phyloP scores from a whole-genome alignment of 1,140 invertebrate genomes.

The Diuraphis noxia region DNA sequence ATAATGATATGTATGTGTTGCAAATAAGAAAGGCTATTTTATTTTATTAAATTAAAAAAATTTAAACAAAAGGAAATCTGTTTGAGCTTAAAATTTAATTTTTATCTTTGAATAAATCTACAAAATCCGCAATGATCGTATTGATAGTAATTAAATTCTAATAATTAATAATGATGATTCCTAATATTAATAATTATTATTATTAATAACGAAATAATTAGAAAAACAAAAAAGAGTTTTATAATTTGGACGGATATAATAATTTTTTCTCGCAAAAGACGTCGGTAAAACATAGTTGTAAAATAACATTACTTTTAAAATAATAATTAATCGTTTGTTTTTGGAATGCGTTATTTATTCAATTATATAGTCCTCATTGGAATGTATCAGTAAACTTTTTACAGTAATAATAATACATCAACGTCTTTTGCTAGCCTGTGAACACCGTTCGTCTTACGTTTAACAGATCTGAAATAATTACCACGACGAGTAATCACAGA shows the following conservation, averaged over 20 bases:
- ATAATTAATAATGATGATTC: constrained; percentile 3
- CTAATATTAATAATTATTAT: constrained; percentile 2
- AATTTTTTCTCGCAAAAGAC: constrained; percentile 40
- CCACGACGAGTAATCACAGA: not conserved
- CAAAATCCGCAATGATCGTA: not conserved
- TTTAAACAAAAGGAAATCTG: not conserved
- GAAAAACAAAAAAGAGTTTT: constrained; percentile 36
- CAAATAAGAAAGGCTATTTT: constrained; percentile 49
- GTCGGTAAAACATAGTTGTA: constrained; percentile 1
- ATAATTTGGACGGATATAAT: constrained; percentile 51
- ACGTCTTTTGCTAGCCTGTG: constrained; percentile 28
- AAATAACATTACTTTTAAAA: not conserved
- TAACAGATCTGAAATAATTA: constrained; percentile 44
- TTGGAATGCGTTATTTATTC: constrained; percentile 15
- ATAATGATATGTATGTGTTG: constrained; percentile 52
- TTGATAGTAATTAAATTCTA: not conserved
- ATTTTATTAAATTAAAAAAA: constrained; percentile 18
- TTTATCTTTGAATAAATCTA: constrained; percentile 8
- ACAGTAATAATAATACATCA: not conserved
- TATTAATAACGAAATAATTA: constrained; percentile 43
- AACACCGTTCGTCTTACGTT: constrained; percentile 12
- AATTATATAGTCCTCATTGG: not conserved
- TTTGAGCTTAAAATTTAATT: constrained; percentile 49
- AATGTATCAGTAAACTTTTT: constrained; percentile 11
- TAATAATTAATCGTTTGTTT: not conserved